Base-by-base conservation (phyloP, 2,888 invertebrate species). In the Mythimna pallens region DNA sequence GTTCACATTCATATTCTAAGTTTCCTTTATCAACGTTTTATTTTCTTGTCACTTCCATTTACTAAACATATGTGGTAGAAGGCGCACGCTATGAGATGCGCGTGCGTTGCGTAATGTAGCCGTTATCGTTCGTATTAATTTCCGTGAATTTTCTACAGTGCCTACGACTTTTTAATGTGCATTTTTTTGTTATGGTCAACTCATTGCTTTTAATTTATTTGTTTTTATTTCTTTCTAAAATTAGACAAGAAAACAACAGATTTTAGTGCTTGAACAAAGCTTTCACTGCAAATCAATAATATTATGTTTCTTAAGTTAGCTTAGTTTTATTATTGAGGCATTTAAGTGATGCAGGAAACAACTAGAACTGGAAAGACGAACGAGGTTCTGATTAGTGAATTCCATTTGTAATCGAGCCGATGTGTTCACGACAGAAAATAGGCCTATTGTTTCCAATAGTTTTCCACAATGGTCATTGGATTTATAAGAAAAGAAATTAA, bases 71-170 rank as follows among this genome's bases (percentile, higher is more conserved):
- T 30, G 10, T 65, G 65, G 71, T 36, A 65, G 47, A 57, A 65
- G 65, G 66, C 78, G 75, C 71, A 70, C 67, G 75, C 76, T 71
- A 30, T 81, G 77, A 91, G 93, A 93, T 93, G 94, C 89, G 90
- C 91, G 87, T 84, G 87, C 75, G 86, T 94, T 94, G 83, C 87
- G 72, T 88, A 93, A 94, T 73, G 40, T 65, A 70, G 73, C 74
- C 88, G 92, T 89, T 91, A 92, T 90, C 86, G 87, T 86, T 85
- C 81, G 85, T 87, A 87, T 89, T 92, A 91, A 92, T 93, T 93
- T 93, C 93, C 93, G 90, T 90, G 84, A 90, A 88, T 92, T 91
- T 88, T 79, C 86, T 86, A 86, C 80, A 73, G 70, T 68, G 57
- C 77, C 73, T 63, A 43, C 86, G 78, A 59, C 73, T n/a, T 20